Base-by-base conservation (phyloP, 1,140 invertebrate species). In the Lerema accius region DNA sequence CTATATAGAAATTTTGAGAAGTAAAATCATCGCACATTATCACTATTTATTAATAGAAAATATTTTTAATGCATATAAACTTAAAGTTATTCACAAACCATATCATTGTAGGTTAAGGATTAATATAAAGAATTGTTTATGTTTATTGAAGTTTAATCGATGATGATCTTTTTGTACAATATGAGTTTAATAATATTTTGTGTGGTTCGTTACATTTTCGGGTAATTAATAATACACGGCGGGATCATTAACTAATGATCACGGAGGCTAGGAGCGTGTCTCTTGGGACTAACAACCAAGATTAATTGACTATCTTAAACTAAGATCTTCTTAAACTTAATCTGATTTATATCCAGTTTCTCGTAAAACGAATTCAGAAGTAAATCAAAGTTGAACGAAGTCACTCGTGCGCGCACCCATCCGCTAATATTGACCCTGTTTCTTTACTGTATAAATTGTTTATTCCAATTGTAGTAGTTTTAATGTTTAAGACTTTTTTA, bases 51-150 rank as follows among this genome's bases (percentile, higher is more conserved):
- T 42, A 15, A 13, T 17, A 26, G 14, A 42, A 19, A 1, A 55
- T 55, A 51, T 66, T 63, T 43, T 26, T 67, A 65, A 69, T 40
- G 46, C 59, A 69, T 66, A 42, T 32, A 40, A 56, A 56, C 53
- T 56, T 45, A 26, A 56, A 56, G 53, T 56, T 58, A 58, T 69
- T 80, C 75, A 78, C 67, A 51, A 73, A 78, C 68, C 83, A 85
- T 85, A 85, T 85, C 82, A 85, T 79, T 69, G 62, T 76, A 79
- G 69, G 50, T 28, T 83, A 83, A 82, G 69, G 11, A 56, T 65
- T 45, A 63, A 59, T 32, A 48, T 45, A 43, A 16, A 4, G 28
- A 4, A 4, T 4, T 32, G 9, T 32, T 32, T 42, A 53, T 23
- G 32, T 43, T 35, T 48, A 55, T 46, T 59, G 32, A 55, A 15